Evolutionary conservation across 2,113 vertebrate genomes (phyloP), one percentile per base, ranked within the genome.

Genomic region (Passer domesticus): DNA sequence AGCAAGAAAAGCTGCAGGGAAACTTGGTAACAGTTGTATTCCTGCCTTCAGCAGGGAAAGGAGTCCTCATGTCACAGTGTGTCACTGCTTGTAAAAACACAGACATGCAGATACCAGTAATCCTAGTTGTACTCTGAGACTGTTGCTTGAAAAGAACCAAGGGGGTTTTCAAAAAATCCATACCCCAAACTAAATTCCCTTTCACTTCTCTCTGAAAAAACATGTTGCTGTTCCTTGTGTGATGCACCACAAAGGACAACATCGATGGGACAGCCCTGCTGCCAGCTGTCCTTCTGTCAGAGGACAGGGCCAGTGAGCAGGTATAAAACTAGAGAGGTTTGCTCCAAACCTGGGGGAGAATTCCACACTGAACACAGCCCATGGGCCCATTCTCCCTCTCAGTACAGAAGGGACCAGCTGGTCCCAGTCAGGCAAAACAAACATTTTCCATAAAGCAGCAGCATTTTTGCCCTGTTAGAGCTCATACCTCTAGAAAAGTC

Each of bases 1-100:
- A 85, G 77, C 50, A 91, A 70, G 75, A 93, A 86, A 88, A 95
- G 68, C 88, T 83, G 59, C 47, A 66, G 73, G 82, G 66, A 30
- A 44, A 73, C 75, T 43, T 52, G 60, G 53, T 83, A 86, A 75
- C n/a, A 62, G 47, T 8, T 70, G n/a, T n/a, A 35, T 28, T 50
- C 25, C 41, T 59, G 43, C 64, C 68, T 63, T 67, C 74, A 69
- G 70, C 58, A 46, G 50, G 62, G 74, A 63, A 67, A 35, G 18
- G 67, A 37, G 78, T 93, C 82, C 41, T 83, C 85, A 21, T 2
- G 11, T 74, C 41, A 22, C 80, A 43, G 5, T 2, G 5, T 73
- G 50, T 53, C 50, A 30, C 82, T 70, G 69, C 83, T 74, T 53
- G 31, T 39, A 35, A 52, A 79, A 92, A 80, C 19, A 74, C 55